Percentiles rank a stretch among this genome's conserved stretches.
Conservation (phyloP, 2,113 vertebrate species). For the Notiomystis cincta region DNA sequence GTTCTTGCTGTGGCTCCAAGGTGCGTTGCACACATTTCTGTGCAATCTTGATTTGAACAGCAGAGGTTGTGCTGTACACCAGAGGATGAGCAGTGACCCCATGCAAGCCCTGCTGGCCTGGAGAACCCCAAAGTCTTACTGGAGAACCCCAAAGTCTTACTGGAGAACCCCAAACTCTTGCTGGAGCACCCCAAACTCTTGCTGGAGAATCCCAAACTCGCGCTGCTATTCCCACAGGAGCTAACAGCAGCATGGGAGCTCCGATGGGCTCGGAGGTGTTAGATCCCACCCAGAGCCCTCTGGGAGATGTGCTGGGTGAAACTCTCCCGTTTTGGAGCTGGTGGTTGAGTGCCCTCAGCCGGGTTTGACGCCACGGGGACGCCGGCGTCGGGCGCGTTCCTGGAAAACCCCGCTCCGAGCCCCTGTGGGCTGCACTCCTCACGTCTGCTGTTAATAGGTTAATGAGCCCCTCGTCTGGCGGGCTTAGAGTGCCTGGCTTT, state of each 20-base stretch:
- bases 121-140: background rate
- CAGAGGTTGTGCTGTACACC: background rate
- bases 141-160: too few relatives aligned
- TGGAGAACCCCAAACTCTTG: too few relatives aligned
- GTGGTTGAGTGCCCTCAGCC: background rate
- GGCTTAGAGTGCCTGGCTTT: constrained; percentile 72
- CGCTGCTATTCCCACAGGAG: accelerated
- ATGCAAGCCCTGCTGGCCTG: accelerated
- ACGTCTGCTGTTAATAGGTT: constrained; percentile 65
- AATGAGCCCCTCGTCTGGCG: constrained; percentile 52
- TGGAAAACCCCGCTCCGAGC: constrained; percentile 11
- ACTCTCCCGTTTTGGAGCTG: accelerated
- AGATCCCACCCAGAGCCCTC: accelerated
- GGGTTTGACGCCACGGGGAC: background rate
- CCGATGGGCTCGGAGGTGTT: accelerated
- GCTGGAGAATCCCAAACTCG: background rate
- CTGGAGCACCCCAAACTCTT: too few relatives aligned
- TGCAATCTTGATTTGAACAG: background rate
- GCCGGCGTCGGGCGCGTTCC: background rate
- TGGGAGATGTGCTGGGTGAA: accelerated
- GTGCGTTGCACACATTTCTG: accelerated
- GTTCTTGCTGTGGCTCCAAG: background rate
- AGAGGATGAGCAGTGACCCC: accelerated
- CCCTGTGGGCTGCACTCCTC: constrained; percentile 20
- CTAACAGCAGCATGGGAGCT: accelerated